These are phyloP conservation scores for Mnemiopsis leidyi DNA, from an alignment of 37 sponge, comb jelly and placozoan genomes.

Conservation along the genomic window DNA sequence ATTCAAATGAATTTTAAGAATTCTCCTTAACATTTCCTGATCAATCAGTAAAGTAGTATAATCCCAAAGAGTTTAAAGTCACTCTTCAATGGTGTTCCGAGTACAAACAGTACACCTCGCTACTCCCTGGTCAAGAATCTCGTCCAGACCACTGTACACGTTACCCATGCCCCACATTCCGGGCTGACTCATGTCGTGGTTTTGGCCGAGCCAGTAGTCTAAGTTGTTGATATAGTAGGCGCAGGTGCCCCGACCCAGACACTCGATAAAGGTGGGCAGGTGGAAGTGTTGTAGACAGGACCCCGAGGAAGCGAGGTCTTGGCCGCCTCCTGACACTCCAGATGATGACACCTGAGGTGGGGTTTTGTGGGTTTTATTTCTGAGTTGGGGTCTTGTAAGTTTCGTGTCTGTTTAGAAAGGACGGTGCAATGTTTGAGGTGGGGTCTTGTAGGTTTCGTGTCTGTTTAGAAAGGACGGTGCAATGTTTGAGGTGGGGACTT, in stretches of 20 bases:
- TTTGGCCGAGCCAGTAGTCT: slow-evolving; percentile 66
- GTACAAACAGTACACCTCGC: slow-evolving; percentile 53
- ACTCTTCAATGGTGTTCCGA: slow-evolving; percentile 18
- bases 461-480: no score
- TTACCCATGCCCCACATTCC: slow-evolving; percentile 65
- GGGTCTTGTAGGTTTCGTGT: no score
- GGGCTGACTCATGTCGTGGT: slow-evolving; percentile 46
- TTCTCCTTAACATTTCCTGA: no score
- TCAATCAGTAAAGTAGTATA: no score
- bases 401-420: not conserved
- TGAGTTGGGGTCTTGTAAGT: not conserved
- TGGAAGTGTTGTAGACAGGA: slow-evolving; percentile 53
- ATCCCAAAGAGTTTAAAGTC: not conserved
- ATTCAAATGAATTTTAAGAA: no score
- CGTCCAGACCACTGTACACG: slow-evolving; percentile 27
- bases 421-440: no score
- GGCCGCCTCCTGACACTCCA: slow-evolving; percentile 13
- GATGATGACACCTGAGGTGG: slow-evolving; percentile 26
- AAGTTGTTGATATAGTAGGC: slow-evolving; percentile 63
- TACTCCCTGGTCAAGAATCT: slow-evolving; percentile 53
- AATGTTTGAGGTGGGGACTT: no score
- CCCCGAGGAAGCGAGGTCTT: not conserved
- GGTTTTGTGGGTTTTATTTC: not conserved
- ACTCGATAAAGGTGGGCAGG: slow-evolving; percentile 55
- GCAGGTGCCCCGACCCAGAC: slow-evolving; percentile 64